Conservation (phyloP, 2,888 invertebrate species). For the Agonum fuliginosum region DNA sequence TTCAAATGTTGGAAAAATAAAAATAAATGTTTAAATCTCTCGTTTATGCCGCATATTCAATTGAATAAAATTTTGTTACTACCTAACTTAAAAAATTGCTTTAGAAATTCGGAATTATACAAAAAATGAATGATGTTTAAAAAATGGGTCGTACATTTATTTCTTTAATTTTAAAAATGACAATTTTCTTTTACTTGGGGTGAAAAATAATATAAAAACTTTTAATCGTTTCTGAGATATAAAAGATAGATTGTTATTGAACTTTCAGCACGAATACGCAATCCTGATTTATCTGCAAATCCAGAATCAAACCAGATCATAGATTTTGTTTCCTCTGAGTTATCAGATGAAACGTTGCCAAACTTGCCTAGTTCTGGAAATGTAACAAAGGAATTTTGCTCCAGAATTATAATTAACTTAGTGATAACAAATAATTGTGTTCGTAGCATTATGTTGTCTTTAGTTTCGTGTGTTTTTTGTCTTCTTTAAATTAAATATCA, state of each 20-base stretch:
- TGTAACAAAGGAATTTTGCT: slow-evolving; percentile 19
- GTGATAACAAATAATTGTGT: slow-evolving; percentile 33
- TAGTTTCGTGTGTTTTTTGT: background rate
- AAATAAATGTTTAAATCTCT: too few relatives aligned
- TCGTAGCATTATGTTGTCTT: too few relatives aligned
- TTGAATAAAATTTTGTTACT: too few relatives aligned
- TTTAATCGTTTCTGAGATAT: slow-evolving; percentile 27
- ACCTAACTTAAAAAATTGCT: too few relatives aligned
- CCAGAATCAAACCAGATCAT: slow-evolving; percentile 30
- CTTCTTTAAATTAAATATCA: too few relatives aligned
- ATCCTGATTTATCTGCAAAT: slow-evolving; percentile 30
- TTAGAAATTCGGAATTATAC: too few relatives aligned
- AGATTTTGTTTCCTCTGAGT: slow-evolving; percentile 33
- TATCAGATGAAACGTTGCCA: slow-evolving; percentile 33
- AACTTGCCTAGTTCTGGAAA: background rate
- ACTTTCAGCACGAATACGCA: slow-evolving; percentile 25
- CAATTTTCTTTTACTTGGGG: background rate
- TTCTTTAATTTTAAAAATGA: too few relatives aligned
- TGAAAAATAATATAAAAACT: slow-evolving; percentile 24
- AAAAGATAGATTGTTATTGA: slow-evolving; percentile 24
- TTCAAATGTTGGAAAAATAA: too few relatives aligned
- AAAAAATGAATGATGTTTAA: too few relatives aligned
- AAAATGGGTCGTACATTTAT: too few relatives aligned
- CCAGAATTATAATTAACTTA: slow-evolving; percentile 1
- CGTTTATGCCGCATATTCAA: too few relatives aligned